Base-by-base conservation (phyloP, 2,888 invertebrate species). In the Melolontha melolontha region DNA sequence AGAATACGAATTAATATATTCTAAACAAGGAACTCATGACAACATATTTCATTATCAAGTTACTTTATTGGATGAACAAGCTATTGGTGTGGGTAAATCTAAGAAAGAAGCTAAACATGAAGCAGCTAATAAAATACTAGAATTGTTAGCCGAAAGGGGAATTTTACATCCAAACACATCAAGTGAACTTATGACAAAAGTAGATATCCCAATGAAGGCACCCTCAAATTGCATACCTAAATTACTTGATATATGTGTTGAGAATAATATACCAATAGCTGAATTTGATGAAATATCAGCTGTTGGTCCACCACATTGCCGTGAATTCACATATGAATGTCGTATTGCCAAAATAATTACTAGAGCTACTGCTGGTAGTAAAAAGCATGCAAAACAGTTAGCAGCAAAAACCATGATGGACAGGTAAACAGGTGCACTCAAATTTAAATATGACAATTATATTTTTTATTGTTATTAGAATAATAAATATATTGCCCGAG, bases 241-340 rank as follows among this genome's bases (percentile, higher is more conserved):
- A 12, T 71, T 83, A 57, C 74, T 75, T 49, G 87, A 87, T 75
- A 76, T 86, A 67, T 86, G 87, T 78, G 77, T 71, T 5, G 79
- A 80, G 47, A 77, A 82, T 67, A 86, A 85, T 70, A 83, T 91
- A 62, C 84, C 86, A 14, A 79, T 78, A 11, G 87, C 87, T 2
- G 77, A 80, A 49, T 91, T 88, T 81, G 76, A 80, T 66, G 84
- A 87, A 78, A 85, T 88, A 69, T 86, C 87, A 12, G 90, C 89
- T 80, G 86, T 89, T 72, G 91, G 91, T 49, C 90, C 91, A 14
- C 86, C 91, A 42, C 91, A 91, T 83, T 84, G 85, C 65, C 87
- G 88, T 74, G 84, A 86, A 72, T 91, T 91, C 80, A 89, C 89
- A 0, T 80, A 87, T 72, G 82, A 86, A 69, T 90, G 88, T 75